phyloP scores from a whole-genome alignment of 2,797 vertebrate species.

The Silurus lanzhouensis region DNA sequence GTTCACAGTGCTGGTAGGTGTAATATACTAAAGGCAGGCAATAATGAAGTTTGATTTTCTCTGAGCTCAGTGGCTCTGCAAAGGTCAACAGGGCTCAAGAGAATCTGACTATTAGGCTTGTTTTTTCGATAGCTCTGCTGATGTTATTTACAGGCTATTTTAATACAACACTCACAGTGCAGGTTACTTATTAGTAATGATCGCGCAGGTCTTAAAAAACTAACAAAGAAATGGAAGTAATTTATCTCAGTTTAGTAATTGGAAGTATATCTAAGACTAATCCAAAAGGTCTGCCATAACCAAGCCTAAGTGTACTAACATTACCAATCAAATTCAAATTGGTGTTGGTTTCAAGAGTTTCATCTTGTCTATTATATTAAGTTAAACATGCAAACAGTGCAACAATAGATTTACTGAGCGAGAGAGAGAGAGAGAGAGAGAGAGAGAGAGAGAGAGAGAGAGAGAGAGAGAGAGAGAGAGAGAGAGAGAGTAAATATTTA shows the following conservation, averaged over 20 bases:
- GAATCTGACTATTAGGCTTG: constrained; percentile 36
- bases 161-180: constrained; percentile 23
- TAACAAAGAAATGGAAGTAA: background rate
- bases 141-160: constrained; percentile 35
- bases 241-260: constrained; percentile 29
- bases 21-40: constrained; percentile 45
- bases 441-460: background rate
- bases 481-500: constrained; percentile 53
- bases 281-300: background rate
- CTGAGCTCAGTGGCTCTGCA: constrained; percentile 37
- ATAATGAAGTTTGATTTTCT: constrained; percentile 50
- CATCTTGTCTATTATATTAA: constrained; percentile 37
- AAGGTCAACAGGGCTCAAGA: constrained; percentile 45
- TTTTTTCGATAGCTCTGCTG: constrained; percentile 21
- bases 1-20: constrained; percentile 34
- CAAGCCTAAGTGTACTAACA: background rate
- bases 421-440: background rate
- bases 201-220: background rate
- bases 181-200: constrained; percentile 40
- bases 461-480: too few relatives aligned
- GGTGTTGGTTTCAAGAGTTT: background rate
- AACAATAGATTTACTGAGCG: constrained; percentile 21
- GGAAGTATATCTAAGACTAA: constrained; percentile 8
- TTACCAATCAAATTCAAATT: background rate
- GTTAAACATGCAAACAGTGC: constrained; percentile 44